Percentiles rank a stretch among this genome's conserved stretches.
Evolutionary conservation across 2,113 vertebrate genomes (phyloP).

Genomic region (Apeltes quadracus): DNA sequence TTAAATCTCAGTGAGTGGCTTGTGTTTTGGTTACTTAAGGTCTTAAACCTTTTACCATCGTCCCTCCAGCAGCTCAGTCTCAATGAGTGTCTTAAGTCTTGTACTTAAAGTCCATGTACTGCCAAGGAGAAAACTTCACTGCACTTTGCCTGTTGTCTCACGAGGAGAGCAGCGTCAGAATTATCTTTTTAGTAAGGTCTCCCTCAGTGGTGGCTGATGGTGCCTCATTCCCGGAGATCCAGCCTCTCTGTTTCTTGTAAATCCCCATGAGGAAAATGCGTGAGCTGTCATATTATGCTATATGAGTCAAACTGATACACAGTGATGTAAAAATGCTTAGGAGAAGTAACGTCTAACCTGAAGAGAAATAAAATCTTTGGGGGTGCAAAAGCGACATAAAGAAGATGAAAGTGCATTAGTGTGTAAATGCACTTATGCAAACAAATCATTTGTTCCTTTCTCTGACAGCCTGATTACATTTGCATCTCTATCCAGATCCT

Average conservation of each 20-base stretch:
- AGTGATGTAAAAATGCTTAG: not conserved
- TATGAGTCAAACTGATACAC: not conserved
- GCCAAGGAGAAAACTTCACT: not conserved
- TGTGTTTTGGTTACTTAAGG: not conserved
- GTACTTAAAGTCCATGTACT: not conserved
- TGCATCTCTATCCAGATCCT: slow-evolving; percentile 1
- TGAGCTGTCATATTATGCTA: not conserved
- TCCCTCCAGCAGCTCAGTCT: not conserved
- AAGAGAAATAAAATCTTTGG: not conserved
- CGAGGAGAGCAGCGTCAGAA: not conserved
- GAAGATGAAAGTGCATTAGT: slow-evolving; percentile 1
- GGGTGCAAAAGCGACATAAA: not conserved
- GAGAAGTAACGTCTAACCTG: not conserved
- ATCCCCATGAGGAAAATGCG: not conserved
- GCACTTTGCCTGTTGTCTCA: not conserved
- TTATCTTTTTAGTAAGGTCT: not conserved
- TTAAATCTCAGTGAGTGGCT: not conserved
- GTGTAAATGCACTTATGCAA: not conserved
- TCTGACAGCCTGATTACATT: slow-evolving; percentile 23
- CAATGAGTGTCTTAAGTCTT: not conserved
- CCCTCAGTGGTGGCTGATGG: not conserved
- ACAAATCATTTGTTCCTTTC: slow-evolving; percentile 30
- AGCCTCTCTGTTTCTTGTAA: not conserved
- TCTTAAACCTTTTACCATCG: not conserved
- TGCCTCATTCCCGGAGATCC: not conserved